Conservation (phyloP, 2,888 invertebrate genomes). For the Merodon equestris region DNA sequence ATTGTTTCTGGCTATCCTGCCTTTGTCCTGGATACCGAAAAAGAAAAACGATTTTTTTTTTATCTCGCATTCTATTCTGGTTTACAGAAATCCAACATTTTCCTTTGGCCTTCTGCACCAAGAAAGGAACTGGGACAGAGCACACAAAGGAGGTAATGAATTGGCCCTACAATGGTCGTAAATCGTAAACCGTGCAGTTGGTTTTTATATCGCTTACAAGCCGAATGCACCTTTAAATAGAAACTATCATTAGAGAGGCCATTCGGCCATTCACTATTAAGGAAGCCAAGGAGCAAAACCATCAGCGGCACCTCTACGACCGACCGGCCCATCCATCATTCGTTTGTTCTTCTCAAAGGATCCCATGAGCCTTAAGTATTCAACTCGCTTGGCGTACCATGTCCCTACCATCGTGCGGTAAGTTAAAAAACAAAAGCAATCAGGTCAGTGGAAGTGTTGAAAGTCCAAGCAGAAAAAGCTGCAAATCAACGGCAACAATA, state of each 20-base stretch:
- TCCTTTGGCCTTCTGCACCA: not conserved
- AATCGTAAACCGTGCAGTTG: conserved; percentile 58
- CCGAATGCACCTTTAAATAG: conserved; percentile 58
- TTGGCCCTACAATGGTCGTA: conserved; percentile 58
- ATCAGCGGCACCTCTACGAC: not conserved
- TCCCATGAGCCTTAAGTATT: no score
- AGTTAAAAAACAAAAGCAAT: no score
- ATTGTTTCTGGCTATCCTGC: conserved; percentile 52
- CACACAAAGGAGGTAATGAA: conserved; percentile 46
- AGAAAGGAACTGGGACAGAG: conserved; percentile 3
- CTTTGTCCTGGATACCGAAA: conserved; percentile 15
- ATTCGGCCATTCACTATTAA: conserved; percentile 1
- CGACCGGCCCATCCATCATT: conserved; percentile 50
- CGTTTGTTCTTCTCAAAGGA: conserved; percentile 11
- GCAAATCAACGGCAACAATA: conserved; percentile 56
- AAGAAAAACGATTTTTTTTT: conserved; percentile 29
- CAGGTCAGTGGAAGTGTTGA: conserved; percentile 49
- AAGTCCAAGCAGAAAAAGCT: conserved; percentile 29
- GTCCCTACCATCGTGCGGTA: conserved; percentile 15
- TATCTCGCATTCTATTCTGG: conserved; percentile 40
- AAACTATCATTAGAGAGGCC: conserved; percentile 55
- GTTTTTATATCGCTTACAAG: conserved; percentile 27
- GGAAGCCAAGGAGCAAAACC: no score
- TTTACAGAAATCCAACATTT: conserved; percentile 26
- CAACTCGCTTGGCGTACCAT: not conserved